phyloP scores from a whole-genome alignment of 2,888 invertebrate genomes.

The Taphrorychus bicolor region DNA sequence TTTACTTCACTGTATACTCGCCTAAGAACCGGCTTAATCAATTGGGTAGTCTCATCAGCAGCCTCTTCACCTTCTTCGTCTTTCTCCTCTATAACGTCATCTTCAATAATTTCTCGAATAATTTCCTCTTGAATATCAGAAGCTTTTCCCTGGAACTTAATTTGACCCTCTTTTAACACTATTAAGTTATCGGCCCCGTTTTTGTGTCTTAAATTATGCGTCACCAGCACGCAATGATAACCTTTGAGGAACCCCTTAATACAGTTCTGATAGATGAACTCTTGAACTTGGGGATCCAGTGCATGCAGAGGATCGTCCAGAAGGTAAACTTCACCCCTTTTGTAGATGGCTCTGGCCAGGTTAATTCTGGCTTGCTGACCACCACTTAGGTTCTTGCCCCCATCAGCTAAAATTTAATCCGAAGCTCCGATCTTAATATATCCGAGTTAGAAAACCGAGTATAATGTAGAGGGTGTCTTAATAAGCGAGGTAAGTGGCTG shows the following conservation, averaged over 20 bases:
- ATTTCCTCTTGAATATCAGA: constrained; percentile 41
- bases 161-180: constrained; percentile 54
- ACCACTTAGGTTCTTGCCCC: constrained; percentile 81
- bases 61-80: constrained; percentile 18
- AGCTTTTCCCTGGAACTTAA: constrained; percentile 43
- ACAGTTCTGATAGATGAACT: constrained; percentile 73
- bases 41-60: constrained; percentile 22
- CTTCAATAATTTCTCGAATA: constrained; percentile 38
- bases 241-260: constrained; percentile 47
- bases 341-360: constrained; percentile 77
- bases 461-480: no score
- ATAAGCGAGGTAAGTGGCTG: no score
- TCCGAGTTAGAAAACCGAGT: no score
- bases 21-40: background rate
- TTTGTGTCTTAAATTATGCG: constrained; percentile 47
- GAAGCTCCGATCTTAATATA: no score
- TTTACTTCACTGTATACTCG: constrained; percentile 50
- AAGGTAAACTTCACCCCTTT: constrained; percentile 77
- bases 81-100: constrained; percentile 14
- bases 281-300: constrained; percentile 77
- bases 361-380: constrained; percentile 84
- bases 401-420: constrained; percentile 72
- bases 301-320: constrained; percentile 83
- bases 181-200: constrained; percentile 58
- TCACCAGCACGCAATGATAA: constrained; percentile 60